Base-by-base conservation (phyloP, 2,888 invertebrate species). In the Capitulum mitella region DNA sequence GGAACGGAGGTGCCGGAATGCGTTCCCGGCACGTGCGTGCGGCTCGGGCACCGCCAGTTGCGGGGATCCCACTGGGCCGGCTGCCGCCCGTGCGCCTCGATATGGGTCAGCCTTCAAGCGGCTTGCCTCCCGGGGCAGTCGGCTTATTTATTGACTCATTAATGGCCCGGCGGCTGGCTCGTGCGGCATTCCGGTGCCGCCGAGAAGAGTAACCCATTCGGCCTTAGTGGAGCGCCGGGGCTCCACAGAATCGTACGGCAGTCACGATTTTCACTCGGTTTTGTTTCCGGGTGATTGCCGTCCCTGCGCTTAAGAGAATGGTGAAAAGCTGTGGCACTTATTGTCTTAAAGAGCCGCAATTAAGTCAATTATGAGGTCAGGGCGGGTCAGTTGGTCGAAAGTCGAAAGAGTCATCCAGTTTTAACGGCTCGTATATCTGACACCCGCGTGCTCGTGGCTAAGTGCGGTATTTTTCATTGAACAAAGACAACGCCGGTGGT, bases 131-230 rank as follows among this genome's bases (percentile, higher is more conserved):
- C 19, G 64, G 34, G 64, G 64, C 0, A 34, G 3, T 5, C 34
- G 34, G 29, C 16, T 34, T 64, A 64, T 64, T 64, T 64, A 64
- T 64, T 64, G 64, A 34, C 64, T 64, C 64, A 64, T 64, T 64
- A 64, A 64, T 64, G 29, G 64, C 64, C 3, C 5, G 19, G 34
- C 16, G 16, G 64, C 16, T 64, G 64, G 29, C 34, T 64, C 19
- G 19, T 19, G 6, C 29, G 64, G 19, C 64, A 34, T 64, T 64
- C 34, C 64, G 19, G 34, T 16, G 64, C 29, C 14, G 16, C 43
- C 19, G 64, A 64, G 19, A 5, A 34, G 32, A 3, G 64, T 16
- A n/a, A 61, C 64, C 34, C 34, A 8, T 29, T 64, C 19, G 32
- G 16, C 64, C 34, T 16, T 16, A 8, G 58, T 29, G 1, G 26